Base-by-base conservation (phyloP, 2,113 vertebrate genomes). In the Piaya cayana region DNA sequence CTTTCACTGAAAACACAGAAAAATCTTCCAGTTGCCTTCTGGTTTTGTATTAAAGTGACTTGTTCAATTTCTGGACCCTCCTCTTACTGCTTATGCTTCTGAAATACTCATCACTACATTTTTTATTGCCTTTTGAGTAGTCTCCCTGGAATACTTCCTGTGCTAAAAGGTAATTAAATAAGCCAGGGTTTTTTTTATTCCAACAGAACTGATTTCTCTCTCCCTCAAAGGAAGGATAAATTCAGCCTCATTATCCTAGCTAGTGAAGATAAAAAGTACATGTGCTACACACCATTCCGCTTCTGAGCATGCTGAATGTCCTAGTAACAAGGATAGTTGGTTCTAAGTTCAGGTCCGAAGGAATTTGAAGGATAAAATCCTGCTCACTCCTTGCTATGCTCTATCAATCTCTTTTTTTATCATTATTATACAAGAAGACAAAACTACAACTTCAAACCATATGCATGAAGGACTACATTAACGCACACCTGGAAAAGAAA, bases 81-180 rank as follows among this genome's bases (percentile, higher is more conserved):
- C 25, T 82, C 45, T 71, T 82, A 90, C 27, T 76, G 87, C 62
- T 82, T 29, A n/a, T 45, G 42, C 56, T 87, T 83, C 74, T 70
- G 17, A 77, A 88, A 45, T 23, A 88, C 70, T 76, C 85, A 85
- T 59, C 53, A 82, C 34, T 74, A 32, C 36, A 29, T 29, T 37
- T 85, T 82, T 77, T 85, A 90, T 82, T 88, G 58, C 49, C 75
- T 65, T 34, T 82, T 92, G 94, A 94, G 70, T 45, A 90, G 67
- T 82, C 90, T 69, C 79, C 50, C 50, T 70, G 63, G 82, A 90
- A 69, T 70, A 92, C 50, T 67, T 94, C 34, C 84, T 62, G 20
- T 21, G 37, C 34, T 89, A 82, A 79, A 86, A 83, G 39, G 49
- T 89, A 92, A 94, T 81, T 55, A 82, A 83, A 77, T 81, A 82